Conservation (phyloP, 2,797 vertebrate genomes). For the Schizothorax lantsangensis region DNA sequence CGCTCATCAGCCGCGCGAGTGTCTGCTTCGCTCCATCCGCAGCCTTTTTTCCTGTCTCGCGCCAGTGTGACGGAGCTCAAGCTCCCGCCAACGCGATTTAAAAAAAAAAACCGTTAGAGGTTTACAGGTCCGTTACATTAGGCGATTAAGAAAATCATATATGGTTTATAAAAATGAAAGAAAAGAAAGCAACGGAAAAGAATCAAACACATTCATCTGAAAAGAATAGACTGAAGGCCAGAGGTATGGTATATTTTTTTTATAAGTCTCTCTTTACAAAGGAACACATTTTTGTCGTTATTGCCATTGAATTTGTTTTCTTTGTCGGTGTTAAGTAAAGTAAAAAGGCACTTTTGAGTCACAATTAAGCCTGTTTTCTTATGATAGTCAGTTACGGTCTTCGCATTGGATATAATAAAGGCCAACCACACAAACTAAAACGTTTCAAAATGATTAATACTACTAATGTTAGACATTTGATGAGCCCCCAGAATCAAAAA, state of each 20-base stretch:
- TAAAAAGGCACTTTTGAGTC: background rate
- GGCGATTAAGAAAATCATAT: background rate
- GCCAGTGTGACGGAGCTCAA: background rate
- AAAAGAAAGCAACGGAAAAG: background rate
- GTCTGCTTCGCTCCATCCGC: background rate
- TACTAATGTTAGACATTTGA: background rate
- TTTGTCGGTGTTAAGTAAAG: background rate
- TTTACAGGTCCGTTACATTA: background rate
- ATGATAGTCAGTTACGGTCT: background rate
- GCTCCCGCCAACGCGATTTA: slow-evolving; percentile 23
- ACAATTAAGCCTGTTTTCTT: background rate
- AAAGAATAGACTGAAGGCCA: background rate
- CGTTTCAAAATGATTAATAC: background rate
- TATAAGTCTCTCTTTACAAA: background rate
- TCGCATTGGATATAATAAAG: background rate
- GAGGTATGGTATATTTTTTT: background rate
- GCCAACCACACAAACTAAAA: background rate
- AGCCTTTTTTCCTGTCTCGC: slow-evolving; percentile 17
- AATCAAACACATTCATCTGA: background rate
- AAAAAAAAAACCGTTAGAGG: background rate
- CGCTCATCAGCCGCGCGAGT: background rate
- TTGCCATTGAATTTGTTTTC: background rate
- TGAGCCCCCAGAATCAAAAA: background rate
- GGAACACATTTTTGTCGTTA: background rate
- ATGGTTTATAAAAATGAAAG: background rate